Percentiles rank a stretch among this genome's conserved stretches.
Conservation (phyloP, 2,888 invertebrate species). For the Trachelus troglodyta region DNA sequence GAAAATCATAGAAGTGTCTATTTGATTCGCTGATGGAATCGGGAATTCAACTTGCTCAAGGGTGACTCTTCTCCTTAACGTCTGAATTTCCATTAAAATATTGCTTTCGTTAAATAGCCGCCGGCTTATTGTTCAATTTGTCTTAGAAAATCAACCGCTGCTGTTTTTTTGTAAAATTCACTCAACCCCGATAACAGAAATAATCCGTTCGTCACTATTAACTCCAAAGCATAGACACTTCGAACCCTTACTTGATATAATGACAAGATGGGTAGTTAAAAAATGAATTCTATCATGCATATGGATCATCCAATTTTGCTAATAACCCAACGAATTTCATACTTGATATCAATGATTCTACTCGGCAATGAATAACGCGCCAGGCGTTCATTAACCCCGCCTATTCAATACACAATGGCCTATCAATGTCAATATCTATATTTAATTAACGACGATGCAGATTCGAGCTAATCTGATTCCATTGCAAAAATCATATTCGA, state of each 20-base stretch:
- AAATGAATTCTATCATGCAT: background rate
- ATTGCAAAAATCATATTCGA: background rate
- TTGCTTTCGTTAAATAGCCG: slow-evolving; percentile 14
- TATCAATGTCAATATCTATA: background rate
- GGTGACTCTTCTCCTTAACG: background rate
- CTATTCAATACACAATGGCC: background rate
- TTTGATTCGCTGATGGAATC: slow-evolving; percentile 31
- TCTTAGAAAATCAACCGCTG: background rate
- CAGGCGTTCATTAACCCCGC: background rate
- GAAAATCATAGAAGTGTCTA: slow-evolving; percentile 24
- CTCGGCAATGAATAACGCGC: background rate
- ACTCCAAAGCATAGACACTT: background rate
- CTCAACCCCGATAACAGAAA: background rate
- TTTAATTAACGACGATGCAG: background rate
- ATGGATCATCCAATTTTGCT: background rate
- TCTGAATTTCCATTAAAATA: slow-evolving; percentile 21
- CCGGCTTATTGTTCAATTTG: background rate
- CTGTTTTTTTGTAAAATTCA: background rate
- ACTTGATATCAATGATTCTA: background rate
- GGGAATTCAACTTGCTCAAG: slow-evolving; percentile 2
- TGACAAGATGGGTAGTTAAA: background rate
- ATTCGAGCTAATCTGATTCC: background rate
- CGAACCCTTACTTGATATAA: background rate
- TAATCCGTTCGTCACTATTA: background rate
- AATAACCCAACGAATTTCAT: background rate